Conservation (phyloP, 2,888 invertebrate species). For the Lithophane ornitopus region DNA sequence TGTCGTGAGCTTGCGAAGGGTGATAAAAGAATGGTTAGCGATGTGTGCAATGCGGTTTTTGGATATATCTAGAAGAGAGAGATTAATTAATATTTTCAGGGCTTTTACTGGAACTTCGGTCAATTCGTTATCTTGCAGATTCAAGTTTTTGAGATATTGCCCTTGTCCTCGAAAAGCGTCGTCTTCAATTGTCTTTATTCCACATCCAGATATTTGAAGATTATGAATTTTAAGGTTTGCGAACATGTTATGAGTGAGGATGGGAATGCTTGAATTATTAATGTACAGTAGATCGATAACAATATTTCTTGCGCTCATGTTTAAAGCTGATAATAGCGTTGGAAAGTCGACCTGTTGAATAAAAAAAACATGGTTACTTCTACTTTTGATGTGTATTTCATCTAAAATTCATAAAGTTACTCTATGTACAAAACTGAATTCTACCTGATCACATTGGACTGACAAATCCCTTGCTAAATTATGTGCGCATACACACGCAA, state of each 20-base stretch:
- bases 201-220: constrained; percentile 96
- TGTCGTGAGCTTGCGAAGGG: constrained; percentile 94
- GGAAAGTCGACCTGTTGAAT: constrained; percentile 93
- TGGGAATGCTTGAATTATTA: constrained; percentile 95
- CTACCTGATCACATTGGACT: constrained; percentile 96
- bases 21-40: constrained; percentile 94
- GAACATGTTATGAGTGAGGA: constrained; percentile 93
- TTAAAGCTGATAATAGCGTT: constrained; percentile 93
- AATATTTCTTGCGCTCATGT: constrained; percentile 92
- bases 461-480: constrained; percentile 96
- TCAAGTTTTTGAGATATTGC: constrained; percentile 94
- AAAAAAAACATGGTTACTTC: constrained; percentile 12
- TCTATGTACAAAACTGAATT: background rate
- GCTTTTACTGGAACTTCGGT: constrained; percentile 94
- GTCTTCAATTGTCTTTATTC: constrained; percentile 92
- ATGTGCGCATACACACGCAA: constrained; percentile 96
- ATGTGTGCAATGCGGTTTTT: constrained; percentile 94
- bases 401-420: background rate
- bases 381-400: constrained; percentile 11
- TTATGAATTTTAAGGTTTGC: constrained; percentile 94
- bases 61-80: constrained; percentile 96
- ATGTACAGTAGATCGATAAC: constrained; percentile 96
- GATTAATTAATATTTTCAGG: constrained; percentile 92
- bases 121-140: constrained; percentile 96
- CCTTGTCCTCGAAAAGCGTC: constrained; percentile 96